Base-by-base conservation (phyloP, 1,140 invertebrate genomes). In the Stenopsyche tienmushanensis region DNA sequence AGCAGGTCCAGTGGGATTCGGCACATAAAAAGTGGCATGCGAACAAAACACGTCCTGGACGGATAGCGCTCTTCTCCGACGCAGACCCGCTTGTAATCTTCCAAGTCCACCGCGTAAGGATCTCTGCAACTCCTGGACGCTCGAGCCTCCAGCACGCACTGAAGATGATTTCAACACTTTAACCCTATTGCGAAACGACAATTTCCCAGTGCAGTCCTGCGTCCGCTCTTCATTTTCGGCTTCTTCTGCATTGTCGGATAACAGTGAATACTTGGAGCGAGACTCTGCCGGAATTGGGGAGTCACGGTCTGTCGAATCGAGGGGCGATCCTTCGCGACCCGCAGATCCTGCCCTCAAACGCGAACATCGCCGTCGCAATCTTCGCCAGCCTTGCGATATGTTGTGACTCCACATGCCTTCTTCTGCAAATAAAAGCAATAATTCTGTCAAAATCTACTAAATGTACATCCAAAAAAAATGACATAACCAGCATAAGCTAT, bases 331-430 rank as follows among this genome's bases (percentile, higher is more conserved):
- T 52, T 81, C 80, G 13, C 78, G 73, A 29, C 79, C 73, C 55
- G 82, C 76, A 71, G 83, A 77, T 69, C 83, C 73, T 66, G 82
- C 77, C 71, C 85, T 77, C 66, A 87, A 78, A 8, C 85, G 78
- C 1, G 87, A 86, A 74, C 87, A 89, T 62, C 88, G 81, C 59
- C 87, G 79, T 18, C 86, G 81, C 44, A 89, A 77, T 71, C 86
- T 84, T 68, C 87, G 79, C 87, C 88, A 89, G 80, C 87, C 81
- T 75, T 89, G 86, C 26, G 86, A 87, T 67, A 90, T 82, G 73
- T 86, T 89, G 67, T 87, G 86, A 73, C 89, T 89, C 86, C 86
- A 88, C 71, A 82, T 72, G 58, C 84, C 82, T 65, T 88, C 79
- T 75, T 90, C 88, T 89, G 82, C 59, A 84, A 86, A 44, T 72